phyloP scores from a whole-genome alignment of 2,888 invertebrate species.

The Drosophila multiciliata region DNA sequence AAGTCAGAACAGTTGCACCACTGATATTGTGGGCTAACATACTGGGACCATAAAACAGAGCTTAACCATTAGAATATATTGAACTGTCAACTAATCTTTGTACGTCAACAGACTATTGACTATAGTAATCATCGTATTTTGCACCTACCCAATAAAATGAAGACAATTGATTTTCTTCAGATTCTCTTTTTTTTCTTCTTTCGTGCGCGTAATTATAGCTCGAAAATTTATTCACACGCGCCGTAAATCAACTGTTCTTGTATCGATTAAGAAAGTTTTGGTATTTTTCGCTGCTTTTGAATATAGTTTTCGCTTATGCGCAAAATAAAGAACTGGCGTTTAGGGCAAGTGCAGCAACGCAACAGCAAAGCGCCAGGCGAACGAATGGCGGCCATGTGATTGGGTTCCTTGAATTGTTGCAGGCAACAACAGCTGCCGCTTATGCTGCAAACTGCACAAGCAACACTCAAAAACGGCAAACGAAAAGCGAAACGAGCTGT shows the following conservation, averaged over 20 bases:
- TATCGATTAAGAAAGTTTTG: conserved; percentile 5
- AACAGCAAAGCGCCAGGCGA: conserved; percentile 60
- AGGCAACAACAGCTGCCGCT: conserved; percentile 39
- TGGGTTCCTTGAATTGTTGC: conserved; percentile 40
- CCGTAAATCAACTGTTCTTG: conserved; percentile 58
- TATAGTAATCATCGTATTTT: conserved; percentile 1
- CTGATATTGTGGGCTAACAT: not conserved
- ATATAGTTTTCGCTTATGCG: conserved; percentile 22
- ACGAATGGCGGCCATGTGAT: conserved; percentile 72
- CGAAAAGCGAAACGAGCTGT: conserved; percentile 31
- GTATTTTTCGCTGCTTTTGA: conserved; percentile 12
- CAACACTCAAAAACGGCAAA: conserved; percentile 50
- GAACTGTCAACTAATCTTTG: not conserved
- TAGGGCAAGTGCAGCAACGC: conserved; percentile 20
- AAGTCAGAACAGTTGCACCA: conserved; percentile 35
- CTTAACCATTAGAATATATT: not conserved
- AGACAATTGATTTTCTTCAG: not conserved
- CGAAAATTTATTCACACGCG: conserved; percentile 11
- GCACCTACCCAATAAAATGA: conserved; percentile 15
- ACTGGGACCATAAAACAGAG: not conserved
- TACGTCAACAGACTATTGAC: not conserved
- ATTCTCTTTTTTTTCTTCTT: not conserved
- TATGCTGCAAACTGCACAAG: conserved; percentile 55
- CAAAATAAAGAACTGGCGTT: conserved; percentile 58
- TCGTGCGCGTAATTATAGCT: conserved; percentile 6